Conservation (phyloP, 2,888 invertebrate species). For the Trichacis sp. region DNA sequence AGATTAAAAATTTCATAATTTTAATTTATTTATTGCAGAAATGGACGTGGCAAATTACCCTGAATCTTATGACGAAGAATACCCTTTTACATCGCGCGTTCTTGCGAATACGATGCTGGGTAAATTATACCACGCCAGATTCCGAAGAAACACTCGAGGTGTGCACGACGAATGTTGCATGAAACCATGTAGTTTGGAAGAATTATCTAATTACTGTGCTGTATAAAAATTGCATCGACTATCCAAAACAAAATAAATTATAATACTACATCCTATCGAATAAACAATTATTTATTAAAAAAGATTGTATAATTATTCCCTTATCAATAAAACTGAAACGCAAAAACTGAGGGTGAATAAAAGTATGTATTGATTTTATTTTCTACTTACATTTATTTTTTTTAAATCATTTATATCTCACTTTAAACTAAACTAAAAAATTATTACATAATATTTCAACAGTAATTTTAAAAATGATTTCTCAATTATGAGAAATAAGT, state of each 20-base stretch:
- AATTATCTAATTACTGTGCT: constrained; percentile 67
- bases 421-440: no score
- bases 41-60: constrained; percentile 57
- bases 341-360: not conserved
- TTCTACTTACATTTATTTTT: no score
- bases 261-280: not conserved
- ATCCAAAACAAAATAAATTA: not conserved
- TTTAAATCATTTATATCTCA: no score
- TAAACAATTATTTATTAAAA: not conserved
- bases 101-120: constrained; percentile 60
- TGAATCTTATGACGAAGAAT: constrained; percentile 53
- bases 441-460: no score
- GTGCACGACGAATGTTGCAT: constrained; percentile 69
- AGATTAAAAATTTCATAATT: no score
- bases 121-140: constrained; percentile 50
- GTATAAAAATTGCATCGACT: constrained; percentile 3
- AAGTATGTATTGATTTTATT: no score
- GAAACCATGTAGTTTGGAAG: constrained; percentile 63
- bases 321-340: not conserved
- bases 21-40: no score
- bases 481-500: no score
- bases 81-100: constrained; percentile 59
- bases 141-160: constrained; percentile 61
- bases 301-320: not conserved
- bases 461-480: no score